Evolutionary conservation across 1,140 invertebrate species (phyloP), one percentile per base, ranked within the genome.

Genomic region (Eumeta japonica): DNA sequence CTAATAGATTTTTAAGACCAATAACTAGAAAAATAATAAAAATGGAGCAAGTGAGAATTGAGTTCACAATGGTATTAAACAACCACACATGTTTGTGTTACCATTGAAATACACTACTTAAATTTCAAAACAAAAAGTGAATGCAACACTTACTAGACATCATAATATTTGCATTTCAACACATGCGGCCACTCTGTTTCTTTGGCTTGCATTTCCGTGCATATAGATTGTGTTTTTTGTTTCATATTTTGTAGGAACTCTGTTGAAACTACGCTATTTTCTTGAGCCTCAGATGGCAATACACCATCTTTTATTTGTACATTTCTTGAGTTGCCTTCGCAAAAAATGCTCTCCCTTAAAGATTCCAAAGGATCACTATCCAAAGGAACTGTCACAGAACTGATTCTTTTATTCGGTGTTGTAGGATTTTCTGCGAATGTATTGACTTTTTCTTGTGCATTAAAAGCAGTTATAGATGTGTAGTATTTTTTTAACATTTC

Each of bases 91-190:
- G n/a, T n/a, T n/a, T n/a, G n/a, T n/a, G n/a, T n/a, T n/a, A n/a
- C n/a, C n/a, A n/a, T n/a, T n/a, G n/a, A n/a, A n/a, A n/a, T n/a
- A n/a, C n/a, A n/a, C n/a, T n/a, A n/a, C n/a, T 2, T 27, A 32
- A 35, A 43, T 28, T 24, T 14, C 10, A 37, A 24, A 24, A 16
- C 37, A 43, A 28, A 37, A 31, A 30, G 9, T 36, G 32, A 10
- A 41, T 28, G 43, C 38, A 34, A 37, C 48, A 80, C 82, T 82
- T 61, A 86, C 83, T 84, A 79, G 39, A 86, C 76, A 57, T 83
- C 84, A 70, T 82, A 76, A 57, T 74, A 75, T 57, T 79, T 80
- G 34, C 79, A 79, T 43, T 76, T 62, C 28, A 79, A 62, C 15
- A 79, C 60, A 20, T 80, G 57, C 2, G 82, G 78, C 77, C 80